Conservation (phyloP, 2,797 vertebrate species). For the Falco rusticolus region DNA sequence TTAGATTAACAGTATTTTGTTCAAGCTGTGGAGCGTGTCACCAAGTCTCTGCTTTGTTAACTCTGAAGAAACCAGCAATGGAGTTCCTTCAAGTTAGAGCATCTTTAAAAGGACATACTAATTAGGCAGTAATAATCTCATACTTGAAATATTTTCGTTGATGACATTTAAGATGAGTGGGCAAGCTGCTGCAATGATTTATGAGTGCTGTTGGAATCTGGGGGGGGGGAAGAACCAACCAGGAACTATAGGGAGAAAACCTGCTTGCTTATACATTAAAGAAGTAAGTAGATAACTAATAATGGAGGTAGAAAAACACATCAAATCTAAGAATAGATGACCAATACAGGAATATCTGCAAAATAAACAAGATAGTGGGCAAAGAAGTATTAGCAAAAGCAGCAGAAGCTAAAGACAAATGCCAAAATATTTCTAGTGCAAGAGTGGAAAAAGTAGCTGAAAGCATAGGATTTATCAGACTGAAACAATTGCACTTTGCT, state of each 20-base stretch:
- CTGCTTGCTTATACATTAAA: background rate
- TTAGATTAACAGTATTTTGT: background rate
- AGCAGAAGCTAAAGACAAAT: background rate
- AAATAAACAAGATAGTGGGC: background rate
- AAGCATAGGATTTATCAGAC: background rate
- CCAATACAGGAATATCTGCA: background rate
- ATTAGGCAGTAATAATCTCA: background rate
- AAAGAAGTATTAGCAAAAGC: background rate
- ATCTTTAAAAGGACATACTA: background rate
- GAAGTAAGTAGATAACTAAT: background rate
- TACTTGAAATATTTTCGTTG: background rate
- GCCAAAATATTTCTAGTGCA: background rate
- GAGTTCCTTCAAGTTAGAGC: background rate
- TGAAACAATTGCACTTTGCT: conserved; percentile 29
- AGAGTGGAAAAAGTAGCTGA: background rate
- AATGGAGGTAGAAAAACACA: accelerated
- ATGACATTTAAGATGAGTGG: background rate
- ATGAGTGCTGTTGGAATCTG: background rate
- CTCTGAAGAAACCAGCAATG: background rate
- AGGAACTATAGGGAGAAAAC: conserved; percentile 2
- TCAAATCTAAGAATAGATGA: background rate
- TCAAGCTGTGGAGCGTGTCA: background rate
- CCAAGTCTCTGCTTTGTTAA: background rate
- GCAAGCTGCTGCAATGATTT: background rate
- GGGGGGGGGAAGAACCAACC: too few relatives aligned